A percentile compares a stretch with the other conserved stretches of the same genome.
These are phyloP conservation scores for Actinia tenebrosa DNA, from an alignment of 64 coral and sea anemone genomes.

Conservation along the genomic window DNA sequence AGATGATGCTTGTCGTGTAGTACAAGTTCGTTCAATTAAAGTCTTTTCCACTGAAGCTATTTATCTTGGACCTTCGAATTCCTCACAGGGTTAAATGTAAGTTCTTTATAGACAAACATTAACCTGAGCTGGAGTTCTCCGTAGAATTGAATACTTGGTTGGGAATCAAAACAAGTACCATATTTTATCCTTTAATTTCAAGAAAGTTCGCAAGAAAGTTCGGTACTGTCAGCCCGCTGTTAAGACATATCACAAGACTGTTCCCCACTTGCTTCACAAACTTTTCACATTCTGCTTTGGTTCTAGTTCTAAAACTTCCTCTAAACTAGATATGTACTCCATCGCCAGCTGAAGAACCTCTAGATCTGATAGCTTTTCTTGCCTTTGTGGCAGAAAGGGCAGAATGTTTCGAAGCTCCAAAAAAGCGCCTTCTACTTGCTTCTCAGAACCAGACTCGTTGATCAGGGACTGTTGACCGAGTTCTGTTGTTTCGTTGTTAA, in stretches of 20 bases:
- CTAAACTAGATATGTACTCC: conserved; percentile 20
- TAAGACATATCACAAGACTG: neutral
- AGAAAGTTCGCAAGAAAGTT: neutral
- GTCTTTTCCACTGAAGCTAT: neutral
- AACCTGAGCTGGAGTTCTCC: neutral
- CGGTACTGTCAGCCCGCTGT: neutral
- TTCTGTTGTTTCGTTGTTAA: neutral
- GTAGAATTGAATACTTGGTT: neutral
- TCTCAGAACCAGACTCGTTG: neutral
- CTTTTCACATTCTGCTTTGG: neutral
- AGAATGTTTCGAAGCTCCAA: conserved; percentile 14
- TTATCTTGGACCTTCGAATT: neutral
- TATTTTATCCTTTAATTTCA: neutral
- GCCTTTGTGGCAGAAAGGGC: conserved; percentile 5
- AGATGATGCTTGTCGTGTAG: no score
- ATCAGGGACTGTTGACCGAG: neutral
- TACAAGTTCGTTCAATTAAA: neutral
- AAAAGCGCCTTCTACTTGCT: conserved; percentile 34
- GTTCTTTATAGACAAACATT: neutral
- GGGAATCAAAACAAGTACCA: neutral
- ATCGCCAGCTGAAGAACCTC: conserved; percentile 20
- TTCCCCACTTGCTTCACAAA: neutral
- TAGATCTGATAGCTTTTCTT: conserved; percentile 9
- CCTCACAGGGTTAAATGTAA: neutral
- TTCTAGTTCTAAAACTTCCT: conserved; percentile 4